These are phyloP conservation scores for Dinocampus coccinellae DNA, from an alignment of 2,888 invertebrate species.

Conservation along the genomic window DNA sequence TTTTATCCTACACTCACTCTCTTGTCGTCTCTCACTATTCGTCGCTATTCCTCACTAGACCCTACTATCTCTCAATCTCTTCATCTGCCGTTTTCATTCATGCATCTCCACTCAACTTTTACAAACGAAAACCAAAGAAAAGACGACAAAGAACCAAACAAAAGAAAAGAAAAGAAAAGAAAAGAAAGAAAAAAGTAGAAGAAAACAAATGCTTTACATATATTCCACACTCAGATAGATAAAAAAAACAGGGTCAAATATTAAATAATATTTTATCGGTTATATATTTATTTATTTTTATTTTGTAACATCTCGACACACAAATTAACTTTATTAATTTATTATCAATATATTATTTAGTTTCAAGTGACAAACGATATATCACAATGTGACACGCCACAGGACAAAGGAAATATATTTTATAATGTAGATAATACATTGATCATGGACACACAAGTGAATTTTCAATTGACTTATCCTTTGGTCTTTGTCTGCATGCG, in stretches of 20 bases:
- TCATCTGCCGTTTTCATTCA: slow-evolving; percentile 38
- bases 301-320: not conserved
- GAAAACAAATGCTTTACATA: not conserved
- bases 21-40: too few species aligned
- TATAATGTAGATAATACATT: slow-evolving; percentile 9
- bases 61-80: slow-evolving; percentile 45
- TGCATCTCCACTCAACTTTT: slow-evolving; percentile 22
- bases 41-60: too few species aligned
- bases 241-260: slow-evolving; percentile 26
- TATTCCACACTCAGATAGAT: slow-evolving; percentile 1
- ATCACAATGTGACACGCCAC: not conserved
- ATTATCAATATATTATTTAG: not conserved
- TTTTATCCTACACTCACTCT: slow-evolving; percentile 22
- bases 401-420: not conserved
- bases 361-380: not conserved
- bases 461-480: slow-evolving; percentile 21
- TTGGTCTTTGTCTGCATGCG: slow-evolving; percentile 28
- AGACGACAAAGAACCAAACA: not conserved
- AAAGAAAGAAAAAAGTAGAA: not conserved
- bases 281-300: too few species aligned
- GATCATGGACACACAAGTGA: slow-evolving; percentile 26
- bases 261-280: too few species aligned
- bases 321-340: not conserved
- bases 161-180: too few species aligned
- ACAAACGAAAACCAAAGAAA: slow-evolving; percentile 26